These are phyloP conservation scores for Mythimna vitellina DNA, from an alignment of 2,888 invertebrate species.

Conservation along the genomic window DNA sequence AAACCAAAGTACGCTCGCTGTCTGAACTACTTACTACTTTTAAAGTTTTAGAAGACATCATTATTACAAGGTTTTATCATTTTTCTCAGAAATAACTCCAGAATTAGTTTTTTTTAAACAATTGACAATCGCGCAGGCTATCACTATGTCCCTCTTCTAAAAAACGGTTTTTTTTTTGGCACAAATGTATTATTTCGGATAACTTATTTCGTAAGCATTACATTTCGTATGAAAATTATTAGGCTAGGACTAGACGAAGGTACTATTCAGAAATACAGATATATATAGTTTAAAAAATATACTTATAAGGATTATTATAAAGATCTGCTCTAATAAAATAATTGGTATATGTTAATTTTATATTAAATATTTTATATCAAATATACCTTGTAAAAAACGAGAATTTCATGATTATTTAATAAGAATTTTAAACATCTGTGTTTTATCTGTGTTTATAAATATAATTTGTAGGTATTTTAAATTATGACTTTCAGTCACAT, in stretches of 20 bases:
- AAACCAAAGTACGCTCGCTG: no score
- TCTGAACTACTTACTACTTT: no score
- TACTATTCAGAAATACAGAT: slow-evolving; percentile 36
- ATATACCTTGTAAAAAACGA: no score
- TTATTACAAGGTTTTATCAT: no score
- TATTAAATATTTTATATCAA: not conserved
- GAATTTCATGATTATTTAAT: not conserved
- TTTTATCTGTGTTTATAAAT: not conserved
- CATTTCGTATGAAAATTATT: slow-evolving; percentile 57
- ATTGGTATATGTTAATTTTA: not conserved
- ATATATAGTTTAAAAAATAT: slow-evolving; percentile 29
- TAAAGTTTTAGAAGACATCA: no score
- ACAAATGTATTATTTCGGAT: slow-evolving; percentile 54
- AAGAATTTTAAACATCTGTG: not conserved
- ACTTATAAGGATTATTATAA: slow-evolving; percentile 14
- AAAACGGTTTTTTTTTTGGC: slow-evolving; percentile 44
- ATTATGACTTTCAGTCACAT: slow-evolving; percentile 60
- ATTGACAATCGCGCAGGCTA: slow-evolving; percentile 30
- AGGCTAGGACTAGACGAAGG: slow-evolving; percentile 49
- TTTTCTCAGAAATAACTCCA: no score
- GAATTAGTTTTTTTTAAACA: no score
- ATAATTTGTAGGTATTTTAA: slow-evolving; percentile 23
- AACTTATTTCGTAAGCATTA: slow-evolving; percentile 63
- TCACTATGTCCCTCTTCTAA: slow-evolving; percentile 14
- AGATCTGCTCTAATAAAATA: slow-evolving; percentile 9